Evolutionary conservation across 1,140 invertebrate genomes (phyloP).

Genomic region (Thrips palmi): DNA sequence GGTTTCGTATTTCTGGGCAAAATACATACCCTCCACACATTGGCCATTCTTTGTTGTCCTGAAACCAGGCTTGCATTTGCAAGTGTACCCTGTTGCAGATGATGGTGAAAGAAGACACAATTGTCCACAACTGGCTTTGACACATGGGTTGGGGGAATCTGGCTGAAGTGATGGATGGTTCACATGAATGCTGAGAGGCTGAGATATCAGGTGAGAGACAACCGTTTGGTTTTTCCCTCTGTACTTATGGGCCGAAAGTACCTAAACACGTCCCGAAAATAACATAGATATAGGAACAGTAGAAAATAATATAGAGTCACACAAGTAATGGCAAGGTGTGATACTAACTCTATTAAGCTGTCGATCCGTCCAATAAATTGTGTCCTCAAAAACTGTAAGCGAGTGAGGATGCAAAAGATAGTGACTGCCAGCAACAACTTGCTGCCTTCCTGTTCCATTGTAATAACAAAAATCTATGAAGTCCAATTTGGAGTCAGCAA

Average conservation of each 20-base stretch:
- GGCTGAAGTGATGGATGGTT: slow-evolving; percentile 89
- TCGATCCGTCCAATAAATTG: slow-evolving; percentile 91
- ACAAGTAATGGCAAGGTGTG: background rate
- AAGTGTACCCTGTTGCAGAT: slow-evolving; percentile 52
- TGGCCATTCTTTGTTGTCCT: slow-evolving; percentile 43
- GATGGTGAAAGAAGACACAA: slow-evolving; percentile 75
- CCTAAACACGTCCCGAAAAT: slow-evolving; percentile 14
- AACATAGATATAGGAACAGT: background rate
- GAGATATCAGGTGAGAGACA: slow-evolving; percentile 82
- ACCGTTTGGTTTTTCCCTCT: slow-evolving; percentile 78
- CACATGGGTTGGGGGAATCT: slow-evolving; percentile 64
- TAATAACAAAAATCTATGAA: slow-evolving; percentile 98
- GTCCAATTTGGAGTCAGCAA: slow-evolving; percentile 93
- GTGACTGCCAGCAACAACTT: slow-evolving; percentile 71
- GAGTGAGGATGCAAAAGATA: slow-evolving; percentile 92
- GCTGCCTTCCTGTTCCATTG: slow-evolving; percentile 74
- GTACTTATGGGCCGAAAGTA: slow-evolving; percentile 75
- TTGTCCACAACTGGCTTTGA: slow-evolving; percentile 62
- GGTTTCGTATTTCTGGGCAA: slow-evolving; percentile 9
- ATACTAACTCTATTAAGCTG: slow-evolving; percentile 60
- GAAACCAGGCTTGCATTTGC: slow-evolving; percentile 82
- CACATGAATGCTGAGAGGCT: slow-evolving; percentile 85
- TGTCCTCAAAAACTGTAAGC: slow-evolving; percentile 80
- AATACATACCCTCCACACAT: slow-evolving; percentile 42
- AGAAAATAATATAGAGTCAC: background rate